Evolutionary conservation across 2,113 vertebrate genomes (phyloP), one percentile per base, ranked within the genome.

Genomic region (Apistogramma diplotaenia): DNA sequence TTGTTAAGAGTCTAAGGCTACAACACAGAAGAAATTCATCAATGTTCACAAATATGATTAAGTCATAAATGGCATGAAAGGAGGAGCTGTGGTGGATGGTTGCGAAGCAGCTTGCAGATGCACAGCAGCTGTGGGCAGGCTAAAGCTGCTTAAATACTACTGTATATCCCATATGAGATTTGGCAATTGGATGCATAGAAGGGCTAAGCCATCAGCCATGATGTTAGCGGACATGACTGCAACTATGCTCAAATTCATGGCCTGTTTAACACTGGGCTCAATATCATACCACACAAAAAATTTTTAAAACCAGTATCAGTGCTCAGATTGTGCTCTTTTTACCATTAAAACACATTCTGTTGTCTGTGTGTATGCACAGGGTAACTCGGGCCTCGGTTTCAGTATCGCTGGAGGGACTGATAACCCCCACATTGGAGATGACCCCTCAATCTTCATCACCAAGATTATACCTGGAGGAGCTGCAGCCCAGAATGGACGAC

Each of bases 401-500:
- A 99, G 98, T 93, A 99, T 99, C 86, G 98, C 98, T 78, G 98
- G 98, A 85, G 98, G 98, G 75, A 99, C 97, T 2, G 98, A 99
- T 94, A 99, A 99, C 92, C 98, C 98, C 76, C 98, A 99, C 83
- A 97, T 99, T 81, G 98, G 98, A 85, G 98, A 99, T 80, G 98
- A 99, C 94, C 96, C 97, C 59, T 98, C 98, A 83, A 99, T 99
- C 94, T 99, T 99, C 94, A 99, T 99, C 93, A 99, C 98, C 59
- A 99, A 99, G 95, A 99, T 99, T 88, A 99, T 99, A 89, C 95
- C 97, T 0, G 98, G 98, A 12, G 98, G 98, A 89, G 98, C 98
- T 65, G 98, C 98, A 72, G 98, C 98, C 21, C 98, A 99, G 92
- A 98, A 99, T 76, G 97, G 97, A 91, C 95, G 97, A 92, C 95